Base-by-base conservation (phyloP, 2,888 invertebrate genomes). In the Tipula lateralis region DNA sequence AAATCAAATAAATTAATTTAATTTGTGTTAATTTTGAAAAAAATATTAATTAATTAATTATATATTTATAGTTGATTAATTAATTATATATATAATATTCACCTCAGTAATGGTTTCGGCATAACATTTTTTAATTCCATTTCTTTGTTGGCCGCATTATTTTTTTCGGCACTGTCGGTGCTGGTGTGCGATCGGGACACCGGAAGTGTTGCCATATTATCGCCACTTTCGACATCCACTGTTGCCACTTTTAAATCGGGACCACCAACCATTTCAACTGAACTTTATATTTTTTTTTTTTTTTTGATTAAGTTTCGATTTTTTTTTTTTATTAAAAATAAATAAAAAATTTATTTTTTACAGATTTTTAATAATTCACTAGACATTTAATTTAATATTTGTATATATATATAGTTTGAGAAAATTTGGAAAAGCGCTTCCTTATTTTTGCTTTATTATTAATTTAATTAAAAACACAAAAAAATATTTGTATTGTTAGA, bases 171-270 rank as follows among this genome's bases (percentile, higher is more conserved):
- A 87, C 93, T 94, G 87, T 93, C 93, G 88, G 93, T 92, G 87
- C 94, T 93, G 86, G 91, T 91, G 89, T 92, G 91, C 82, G 94
- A 94, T 88, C 95, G 93, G 86, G 95, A 95, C 85, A 96, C 96
- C 87, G 96, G 96, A 90, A 96, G 92, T 81, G 96, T 96, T 90
- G 96, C 96, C 94, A 96, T 96, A 89, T 96, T 96, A 92, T 96
- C 96, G 87, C 95, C 94, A 87, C 95, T 93, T 91, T 96, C 96
- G 88, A 96, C 93, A 91, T 96, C 96, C 88, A 96, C 96, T 85
- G 96, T 96, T 87, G 96, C 95, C 90, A 96, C 96, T 92, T 96
- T 96, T 91, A 96, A 94, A 91, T 96, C 96, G 89, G 92, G 92
- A 89, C 94, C 93, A 90, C 93, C 93, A 87, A 92, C 92, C 93